Evolutionary conservation across 2,888 invertebrate genomes (phyloP).

Genomic region (Drosophila meridiana): DNA sequence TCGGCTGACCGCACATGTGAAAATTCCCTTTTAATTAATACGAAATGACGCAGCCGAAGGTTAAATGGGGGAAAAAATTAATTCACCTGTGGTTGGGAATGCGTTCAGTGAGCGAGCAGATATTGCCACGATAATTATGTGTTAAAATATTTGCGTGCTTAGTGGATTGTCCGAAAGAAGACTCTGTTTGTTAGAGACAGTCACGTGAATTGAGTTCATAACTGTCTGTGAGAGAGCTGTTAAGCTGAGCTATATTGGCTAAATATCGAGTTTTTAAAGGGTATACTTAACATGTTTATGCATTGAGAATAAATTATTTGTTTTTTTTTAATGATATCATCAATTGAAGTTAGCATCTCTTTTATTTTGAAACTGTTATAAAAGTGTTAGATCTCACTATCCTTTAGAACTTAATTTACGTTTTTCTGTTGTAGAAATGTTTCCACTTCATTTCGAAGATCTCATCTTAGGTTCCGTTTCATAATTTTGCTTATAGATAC

Average conservation of each 20-base stretch:
- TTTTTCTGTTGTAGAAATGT: too few relatives aligned
- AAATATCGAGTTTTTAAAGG: background rate
- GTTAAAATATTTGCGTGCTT: background rate
- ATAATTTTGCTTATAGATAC: background rate
- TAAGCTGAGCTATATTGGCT: background rate
- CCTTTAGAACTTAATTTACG: too few relatives aligned
- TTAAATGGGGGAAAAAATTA: background rate
- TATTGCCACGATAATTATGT: background rate
- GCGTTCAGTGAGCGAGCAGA: background rate
- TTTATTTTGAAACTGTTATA: too few relatives aligned
- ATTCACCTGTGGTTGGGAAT: slow-evolving; percentile 2
- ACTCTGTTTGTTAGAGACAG: background rate
- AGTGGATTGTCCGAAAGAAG: too few relatives aligned
- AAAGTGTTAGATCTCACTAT: background rate
- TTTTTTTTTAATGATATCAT: too few relatives aligned
- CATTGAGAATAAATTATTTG: too few relatives aligned
- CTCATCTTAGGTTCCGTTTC: background rate
- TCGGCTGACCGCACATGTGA: slow-evolving; percentile 29
- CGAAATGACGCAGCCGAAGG: slow-evolving; percentile 8
- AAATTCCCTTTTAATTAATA: slow-evolving; percentile 21
- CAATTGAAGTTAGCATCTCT: too few relatives aligned
- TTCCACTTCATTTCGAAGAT: too few relatives aligned
- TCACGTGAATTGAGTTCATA: background rate
- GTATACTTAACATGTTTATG: too few relatives aligned
- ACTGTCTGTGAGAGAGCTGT: background rate